phyloP scores from a whole-genome alignment of 2,113 vertebrate species.

The Lates calcarifer region DNA sequence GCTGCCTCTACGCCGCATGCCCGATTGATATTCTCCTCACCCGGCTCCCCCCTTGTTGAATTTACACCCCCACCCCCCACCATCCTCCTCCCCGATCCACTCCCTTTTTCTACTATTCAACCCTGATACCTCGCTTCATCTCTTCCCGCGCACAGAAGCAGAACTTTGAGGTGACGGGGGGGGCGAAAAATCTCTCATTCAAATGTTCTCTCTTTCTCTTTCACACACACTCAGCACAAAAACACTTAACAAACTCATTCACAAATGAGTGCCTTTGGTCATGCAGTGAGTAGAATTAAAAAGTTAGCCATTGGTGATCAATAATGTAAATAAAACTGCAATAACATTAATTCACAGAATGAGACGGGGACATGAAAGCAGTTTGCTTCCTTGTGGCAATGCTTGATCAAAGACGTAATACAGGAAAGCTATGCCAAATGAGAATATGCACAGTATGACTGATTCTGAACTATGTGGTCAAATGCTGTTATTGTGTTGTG shows the following conservation, averaged over 20 bases:
- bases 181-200: constrained; percentile 29
- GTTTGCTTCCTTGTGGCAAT: constrained; percentile 45
- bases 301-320: constrained; percentile 60
- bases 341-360: constrained; percentile 55
- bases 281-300: constrained; percentile 36
- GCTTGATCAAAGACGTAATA: constrained; percentile 34
- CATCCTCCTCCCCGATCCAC: constrained; percentile 20
- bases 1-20: constrained; percentile 73
- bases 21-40: constrained; percentile 84
- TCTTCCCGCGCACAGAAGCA: constrained; percentile 52
- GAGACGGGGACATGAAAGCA: constrained; percentile 37
- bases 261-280: constrained; percentile 48
- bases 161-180: constrained; percentile 64
- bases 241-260: constrained; percentile 48
- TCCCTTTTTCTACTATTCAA: constrained; percentile 50
- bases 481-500: constrained; percentile 8
- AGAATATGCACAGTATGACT: background rate
- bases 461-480: constrained; percentile 24
- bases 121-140: constrained; percentile 59
- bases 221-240: constrained; percentile 52
- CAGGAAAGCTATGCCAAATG: constrained; percentile 11
- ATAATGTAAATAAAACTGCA: constrained; percentile 73
- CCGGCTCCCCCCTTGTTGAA: constrained; percentile 72
- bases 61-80: constrained; percentile 76
- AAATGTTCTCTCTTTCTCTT: constrained; percentile 19